Conservation (phyloP, 2,888 invertebrate species). For the Microctonus hyperodae region DNA sequence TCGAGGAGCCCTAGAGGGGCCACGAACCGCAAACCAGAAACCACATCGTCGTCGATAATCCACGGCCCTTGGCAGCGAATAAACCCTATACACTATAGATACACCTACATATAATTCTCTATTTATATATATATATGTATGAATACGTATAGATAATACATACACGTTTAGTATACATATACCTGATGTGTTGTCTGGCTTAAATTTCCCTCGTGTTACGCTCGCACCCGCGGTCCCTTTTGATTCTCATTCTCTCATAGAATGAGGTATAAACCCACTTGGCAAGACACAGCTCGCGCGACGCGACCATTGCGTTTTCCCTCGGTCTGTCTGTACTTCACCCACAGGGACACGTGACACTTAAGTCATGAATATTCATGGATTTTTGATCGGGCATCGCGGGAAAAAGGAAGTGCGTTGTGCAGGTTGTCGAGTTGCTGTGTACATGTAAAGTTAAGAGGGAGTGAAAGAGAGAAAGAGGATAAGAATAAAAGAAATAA, state of each 20-base stretch:
- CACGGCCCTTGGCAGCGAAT: conserved; percentile 28
- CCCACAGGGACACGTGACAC: conserved; percentile 32
- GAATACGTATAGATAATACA: neutral
- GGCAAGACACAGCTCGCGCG: conserved; percentile 7
- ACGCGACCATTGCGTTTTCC: conserved; percentile 21
- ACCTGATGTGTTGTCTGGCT: neutral
- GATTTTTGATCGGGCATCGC: conserved; percentile 59
- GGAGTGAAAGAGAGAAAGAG: conserved; percentile 2
- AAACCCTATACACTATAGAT: conserved; percentile 11
- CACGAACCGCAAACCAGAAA: conserved; percentile 30
- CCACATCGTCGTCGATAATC: conserved; percentile 33
- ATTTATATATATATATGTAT: neutral
- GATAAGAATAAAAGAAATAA: neutral
- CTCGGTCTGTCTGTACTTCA: conserved; percentile 28
- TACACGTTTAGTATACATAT: neutral
- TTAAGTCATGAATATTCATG: conserved; percentile 59
- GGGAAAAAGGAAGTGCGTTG: conserved; percentile 59
- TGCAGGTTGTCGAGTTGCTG: conserved; percentile 48
- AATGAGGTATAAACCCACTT: conserved; percentile 10
- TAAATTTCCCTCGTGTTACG: neutral
- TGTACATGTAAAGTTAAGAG: conserved; percentile 26
- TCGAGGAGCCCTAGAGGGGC: conserved; percentile 20
- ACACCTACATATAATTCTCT: neutral
- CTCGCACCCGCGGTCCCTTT: neutral
- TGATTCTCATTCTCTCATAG: neutral